These are phyloP conservation scores for Ivindomyrus marchei DNA, from an alignment of 2,113 vertebrate species.

Conservation along the genomic window DNA sequence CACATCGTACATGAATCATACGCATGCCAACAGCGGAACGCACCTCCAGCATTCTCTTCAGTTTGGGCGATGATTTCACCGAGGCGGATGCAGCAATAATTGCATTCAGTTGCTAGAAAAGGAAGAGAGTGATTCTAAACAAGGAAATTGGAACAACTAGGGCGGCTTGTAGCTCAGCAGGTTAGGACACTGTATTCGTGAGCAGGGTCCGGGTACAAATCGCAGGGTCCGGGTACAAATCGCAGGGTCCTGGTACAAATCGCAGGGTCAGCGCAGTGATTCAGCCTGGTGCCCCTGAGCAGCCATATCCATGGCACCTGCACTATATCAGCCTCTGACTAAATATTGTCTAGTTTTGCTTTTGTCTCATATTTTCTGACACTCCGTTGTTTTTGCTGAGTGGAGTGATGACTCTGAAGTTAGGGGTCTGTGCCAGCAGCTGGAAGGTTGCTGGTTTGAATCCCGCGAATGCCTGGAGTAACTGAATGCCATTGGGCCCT, in stretches of 20 bases:
- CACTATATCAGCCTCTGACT: neutral
- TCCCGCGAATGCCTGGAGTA: too few relatives aligned
- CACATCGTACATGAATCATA: neutral
- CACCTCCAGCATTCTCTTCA: slow-evolving; percentile 93
- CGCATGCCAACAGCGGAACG: neutral
- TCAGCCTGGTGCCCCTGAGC: neutral
- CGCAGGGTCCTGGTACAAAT: neutral
- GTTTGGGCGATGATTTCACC: slow-evolving; percentile 90
- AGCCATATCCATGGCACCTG: neutral
- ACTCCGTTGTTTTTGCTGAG: too few relatives aligned
- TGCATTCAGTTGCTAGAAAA: slow-evolving; percentile 82
- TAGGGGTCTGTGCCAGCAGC: too few relatives aligned
- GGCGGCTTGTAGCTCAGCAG: neutral
- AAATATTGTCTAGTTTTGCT: neutral
- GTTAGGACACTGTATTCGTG: too few relatives aligned
- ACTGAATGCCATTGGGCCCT: too few relatives aligned
- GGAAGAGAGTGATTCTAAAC: neutral
- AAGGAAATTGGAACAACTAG: neutral
- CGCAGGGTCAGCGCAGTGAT: neutral
- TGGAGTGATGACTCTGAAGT: too few relatives aligned
- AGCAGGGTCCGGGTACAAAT: too few relatives aligned
- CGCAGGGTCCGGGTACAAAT: neutral
- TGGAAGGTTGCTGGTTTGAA: too few relatives aligned
- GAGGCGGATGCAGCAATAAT: slow-evolving; percentile 91
- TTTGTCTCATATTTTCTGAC: neutral